phyloP scores from a whole-genome alignment of 2,113 vertebrate species.

The Actenoides hombroni region DNA sequence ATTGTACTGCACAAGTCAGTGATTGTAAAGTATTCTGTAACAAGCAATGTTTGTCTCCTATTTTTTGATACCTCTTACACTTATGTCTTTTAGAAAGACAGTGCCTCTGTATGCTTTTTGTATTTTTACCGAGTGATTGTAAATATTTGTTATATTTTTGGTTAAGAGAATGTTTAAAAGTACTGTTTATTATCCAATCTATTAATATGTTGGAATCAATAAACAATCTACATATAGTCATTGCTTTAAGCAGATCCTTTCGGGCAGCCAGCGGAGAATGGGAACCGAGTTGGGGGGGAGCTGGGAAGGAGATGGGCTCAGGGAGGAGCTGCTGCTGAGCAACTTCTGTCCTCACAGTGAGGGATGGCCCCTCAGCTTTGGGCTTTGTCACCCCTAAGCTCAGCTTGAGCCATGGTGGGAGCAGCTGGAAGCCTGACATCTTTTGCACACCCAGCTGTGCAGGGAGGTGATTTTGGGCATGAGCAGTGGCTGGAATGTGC shows the following conservation, averaged over 20 bases:
- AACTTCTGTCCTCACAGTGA: neutral
- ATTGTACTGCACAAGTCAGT: constrained; percentile 87
- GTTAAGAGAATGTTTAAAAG: constrained; percentile 94
- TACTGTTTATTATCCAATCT: constrained; percentile 86
- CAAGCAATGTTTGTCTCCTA: constrained; percentile 87
- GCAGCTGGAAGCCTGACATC: neutral
- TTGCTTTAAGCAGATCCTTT: neutral
- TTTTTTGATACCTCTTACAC: constrained; percentile 89
- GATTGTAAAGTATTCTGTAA: constrained; percentile 85
- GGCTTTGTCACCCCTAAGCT: neutral
- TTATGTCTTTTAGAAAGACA: constrained; percentile 99
- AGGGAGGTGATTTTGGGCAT: neutral
- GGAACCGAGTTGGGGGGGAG: neutral
- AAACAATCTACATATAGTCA: constrained; percentile 68
- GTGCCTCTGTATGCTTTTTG: constrained; percentile 92
- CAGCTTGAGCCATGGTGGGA: neutral
- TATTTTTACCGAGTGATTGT: constrained; percentile 95
- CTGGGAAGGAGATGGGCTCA: neutral
- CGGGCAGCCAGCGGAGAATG: neutral
- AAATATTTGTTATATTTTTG: constrained; percentile 99
- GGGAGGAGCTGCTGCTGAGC: accelerated
- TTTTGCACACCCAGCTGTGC: accelerated
- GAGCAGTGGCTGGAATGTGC: accelerated
- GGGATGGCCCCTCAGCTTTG: neutral
- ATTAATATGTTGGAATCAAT: constrained; percentile 81